Evolutionary conservation across 2,797 vertebrate genomes (phyloP), one percentile per base, ranked within the genome.

Genomic region (Karalla daura): DNA sequence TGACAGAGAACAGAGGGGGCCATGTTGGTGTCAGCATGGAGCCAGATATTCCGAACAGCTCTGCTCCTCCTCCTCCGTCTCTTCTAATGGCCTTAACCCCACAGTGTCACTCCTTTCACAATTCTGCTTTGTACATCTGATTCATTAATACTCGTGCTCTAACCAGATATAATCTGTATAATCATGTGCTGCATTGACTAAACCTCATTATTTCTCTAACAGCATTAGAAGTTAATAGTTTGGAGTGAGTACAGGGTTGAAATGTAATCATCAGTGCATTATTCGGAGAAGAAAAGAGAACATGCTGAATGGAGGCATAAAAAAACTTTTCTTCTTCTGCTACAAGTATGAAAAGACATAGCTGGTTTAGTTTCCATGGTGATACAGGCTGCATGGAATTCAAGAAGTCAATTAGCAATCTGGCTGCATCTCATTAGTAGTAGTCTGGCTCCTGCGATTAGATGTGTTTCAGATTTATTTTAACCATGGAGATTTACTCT

Each of bases 351-450:
- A 76, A 81, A 86, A 54, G 82, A 75, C 45, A 69, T 35, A 79
- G 59, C 78, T 74, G 78, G 61, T 91, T 89, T 61, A 51, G 92
- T 94, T 93, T 84, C 90, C 88, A 94, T 93, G 89, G 94, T 60
- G 86, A 94, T 80, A 21, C 40, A 76, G 73, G 86, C 79, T 81
- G 86, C 52, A 32, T 79, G 90, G 92, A 88, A 92, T 80, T 75
- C 87, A 80, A 87, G 88, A 93, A 93, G 90, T 94, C 91, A 93
- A 93, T 94, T 91, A 91, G 89, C 84, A 90, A 90, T 89, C 86
- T 75, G 78, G 73, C 81, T 70, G 91, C 86, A 93, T 92, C 90
- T 93, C 87, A 92, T 93, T 91, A 92, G 76, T 71, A 51, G 81
- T 55, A 80, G 64, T 88, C 80, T 77, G 62, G 74, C 79, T 74